These are phyloP conservation scores for Trichogramma dendrolimi DNA, from an alignment of 2,888 invertebrate species.

Conservation along the genomic window DNA sequence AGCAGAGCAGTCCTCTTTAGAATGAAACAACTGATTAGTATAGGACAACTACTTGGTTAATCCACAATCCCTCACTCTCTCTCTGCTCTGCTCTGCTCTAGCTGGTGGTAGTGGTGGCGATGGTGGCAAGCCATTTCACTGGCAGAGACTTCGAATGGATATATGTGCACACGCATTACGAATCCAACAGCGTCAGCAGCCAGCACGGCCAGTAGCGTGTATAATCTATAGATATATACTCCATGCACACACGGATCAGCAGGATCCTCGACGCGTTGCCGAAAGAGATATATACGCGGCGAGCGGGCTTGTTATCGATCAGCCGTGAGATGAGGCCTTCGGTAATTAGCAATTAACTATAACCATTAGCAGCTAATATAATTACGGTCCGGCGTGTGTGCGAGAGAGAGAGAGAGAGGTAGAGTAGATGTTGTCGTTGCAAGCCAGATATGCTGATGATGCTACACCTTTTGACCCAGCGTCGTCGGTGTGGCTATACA, in stretches of 20 bases:
- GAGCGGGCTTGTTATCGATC: conserved; percentile 47
- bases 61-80: conserved; percentile 21
- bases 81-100: conserved; percentile 7
- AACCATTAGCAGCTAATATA: conserved; percentile 53
- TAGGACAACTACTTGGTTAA: conserved; percentile 12
- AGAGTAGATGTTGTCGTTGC: conserved; percentile 36
- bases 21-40: too few species aligned
- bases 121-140: too few species aligned
- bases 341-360: conserved; percentile 53
- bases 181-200: conserved; percentile 2
- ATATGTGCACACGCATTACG: too few species aligned
- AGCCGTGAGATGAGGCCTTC: conserved; percentile 49
- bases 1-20: too few species aligned
- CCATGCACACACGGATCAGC: conserved; percentile 2
- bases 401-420: conserved; percentile 41
- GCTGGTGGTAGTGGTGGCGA: neutral
- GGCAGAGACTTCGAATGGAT: too few species aligned
- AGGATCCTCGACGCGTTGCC: neutral
- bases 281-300: conserved; percentile 25
- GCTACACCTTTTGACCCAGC: neutral
- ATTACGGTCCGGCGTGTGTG: conserved; percentile 49
- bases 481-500: too few species aligned
- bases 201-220: too few species aligned
- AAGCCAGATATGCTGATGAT: conserved; percentile 34
- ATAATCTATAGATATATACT: too few species aligned